Evolutionary conservation across 2,113 vertebrate genomes (phyloP).

Genomic region (Cavia porcellus): DNA sequence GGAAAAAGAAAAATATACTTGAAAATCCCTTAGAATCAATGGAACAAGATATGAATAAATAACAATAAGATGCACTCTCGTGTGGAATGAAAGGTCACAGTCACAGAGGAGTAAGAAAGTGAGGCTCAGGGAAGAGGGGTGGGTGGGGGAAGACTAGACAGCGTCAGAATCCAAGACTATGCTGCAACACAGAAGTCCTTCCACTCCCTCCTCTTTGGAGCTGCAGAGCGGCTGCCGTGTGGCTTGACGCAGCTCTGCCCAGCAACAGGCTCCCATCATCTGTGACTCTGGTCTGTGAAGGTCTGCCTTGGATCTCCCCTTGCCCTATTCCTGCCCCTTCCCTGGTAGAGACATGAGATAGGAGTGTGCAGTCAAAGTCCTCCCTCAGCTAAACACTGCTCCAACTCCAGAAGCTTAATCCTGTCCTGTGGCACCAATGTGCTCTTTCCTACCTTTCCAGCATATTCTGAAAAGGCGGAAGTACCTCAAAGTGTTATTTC

Average conservation of each 20-base stretch:
- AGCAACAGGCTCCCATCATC: background rate
- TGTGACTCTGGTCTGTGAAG: background rate
- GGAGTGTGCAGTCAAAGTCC: background rate
- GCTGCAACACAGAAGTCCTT: background rate
- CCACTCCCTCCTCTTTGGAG: background rate
- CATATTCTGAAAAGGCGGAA: background rate
- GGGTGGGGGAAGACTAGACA: background rate
- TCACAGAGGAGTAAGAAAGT: background rate
- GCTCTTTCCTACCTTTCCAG: background rate
- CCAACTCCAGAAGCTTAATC: background rate
- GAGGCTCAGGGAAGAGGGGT: background rate
- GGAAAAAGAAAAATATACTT: background rate
- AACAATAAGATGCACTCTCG: background rate
- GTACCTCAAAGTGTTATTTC: conserved; percentile 8
- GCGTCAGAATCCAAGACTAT: background rate
- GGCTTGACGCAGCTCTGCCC: background rate
- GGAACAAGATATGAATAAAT: background rate
- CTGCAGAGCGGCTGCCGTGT: background rate
- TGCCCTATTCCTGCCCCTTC: background rate
- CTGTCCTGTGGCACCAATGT: background rate
- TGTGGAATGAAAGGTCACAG: background rate
- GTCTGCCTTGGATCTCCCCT: background rate
- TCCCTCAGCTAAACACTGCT: conserved; percentile 2
- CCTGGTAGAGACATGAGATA: conserved; percentile 13
- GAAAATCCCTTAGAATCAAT: background rate